A percentile compares a stretch with the other conserved stretches of the same genome.
These are phyloP conservation scores for Platyura marginata DNA, from an alignment of 1,140 invertebrate species.

Conservation along the genomic window DNA sequence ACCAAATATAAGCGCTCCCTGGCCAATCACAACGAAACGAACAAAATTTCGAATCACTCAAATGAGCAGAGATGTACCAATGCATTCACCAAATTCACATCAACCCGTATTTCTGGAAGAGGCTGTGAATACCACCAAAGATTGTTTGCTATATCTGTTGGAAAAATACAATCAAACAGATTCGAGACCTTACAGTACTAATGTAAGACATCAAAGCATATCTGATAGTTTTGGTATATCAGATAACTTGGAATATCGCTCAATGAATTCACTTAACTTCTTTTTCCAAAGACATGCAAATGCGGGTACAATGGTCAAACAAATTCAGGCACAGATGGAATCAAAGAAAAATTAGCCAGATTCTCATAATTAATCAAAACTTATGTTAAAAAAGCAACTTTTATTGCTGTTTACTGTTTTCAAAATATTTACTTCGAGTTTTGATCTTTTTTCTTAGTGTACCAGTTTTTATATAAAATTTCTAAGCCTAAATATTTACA, in stretches of 20 bases:
- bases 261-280: slow-evolving; percentile 46
- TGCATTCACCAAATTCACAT: slow-evolving; percentile 32
- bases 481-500: no score
- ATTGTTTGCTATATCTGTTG: slow-evolving; percentile 46
- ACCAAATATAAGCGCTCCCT: slow-evolving; percentile 29
- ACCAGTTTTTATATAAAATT: no score
- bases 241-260: slow-evolving; percentile 28
- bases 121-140: slow-evolving; percentile 46
- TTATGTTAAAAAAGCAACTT: no score
- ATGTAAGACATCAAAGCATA: slow-evolving; percentile 19
- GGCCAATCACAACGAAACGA: slow-evolving; percentile 25
- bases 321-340: slow-evolving; percentile 20
- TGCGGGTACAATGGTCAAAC: slow-evolving; percentile 20
- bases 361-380: no score
- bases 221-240: slow-evolving; percentile 21
- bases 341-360: slow-evolving; percentile 13
- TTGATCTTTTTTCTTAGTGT: no score
- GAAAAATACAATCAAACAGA: slow-evolving; percentile 48
- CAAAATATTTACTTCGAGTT: no score
- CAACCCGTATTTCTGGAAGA: slow-evolving; percentile 33
- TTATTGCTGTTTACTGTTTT: no score
- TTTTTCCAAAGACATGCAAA: slow-evolving; percentile 43
- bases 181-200: slow-evolving; percentile 11
- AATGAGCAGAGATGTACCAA: slow-evolving; percentile 38
- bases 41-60: slow-evolving; percentile 38